phyloP scores from a whole-genome alignment of 2,113 vertebrate genomes.

The Actenoides lindsayi region DNA sequence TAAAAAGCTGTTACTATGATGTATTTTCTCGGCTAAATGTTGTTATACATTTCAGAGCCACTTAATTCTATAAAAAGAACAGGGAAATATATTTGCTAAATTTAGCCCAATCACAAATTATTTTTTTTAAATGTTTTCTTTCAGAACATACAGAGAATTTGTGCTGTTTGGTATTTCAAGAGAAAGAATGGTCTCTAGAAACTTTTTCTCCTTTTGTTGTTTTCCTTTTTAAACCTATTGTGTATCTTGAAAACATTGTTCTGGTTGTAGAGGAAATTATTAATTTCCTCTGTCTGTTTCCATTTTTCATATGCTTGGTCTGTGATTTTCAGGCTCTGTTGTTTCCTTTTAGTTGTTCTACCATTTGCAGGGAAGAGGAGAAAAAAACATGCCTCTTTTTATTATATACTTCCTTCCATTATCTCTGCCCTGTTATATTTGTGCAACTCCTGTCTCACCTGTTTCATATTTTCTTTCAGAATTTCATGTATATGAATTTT shows the following conservation, averaged over 20 bases:
- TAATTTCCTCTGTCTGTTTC: conserved; percentile 63
- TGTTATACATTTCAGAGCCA: not conserved
- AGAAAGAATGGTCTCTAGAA: not conserved
- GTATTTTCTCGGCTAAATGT: not conserved
- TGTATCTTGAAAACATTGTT: conserved; percentile 13
- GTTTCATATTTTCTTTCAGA: not conserved
- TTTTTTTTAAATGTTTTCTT: not conserved
- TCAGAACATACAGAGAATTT: not conserved
- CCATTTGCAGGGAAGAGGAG: not conserved
- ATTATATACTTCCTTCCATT: not conserved
- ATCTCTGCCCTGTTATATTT: not conserved
- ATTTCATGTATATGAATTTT: not conserved
- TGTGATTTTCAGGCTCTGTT: conserved; percentile 41
- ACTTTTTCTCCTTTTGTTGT: not conserved
- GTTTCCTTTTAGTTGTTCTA: not conserved
- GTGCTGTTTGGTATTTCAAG: not conserved
- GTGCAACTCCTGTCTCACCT: not conserved
- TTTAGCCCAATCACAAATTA: not conserved
- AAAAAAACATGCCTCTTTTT: not conserved
- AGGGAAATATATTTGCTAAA: not conserved
- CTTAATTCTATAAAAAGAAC: not conserved
- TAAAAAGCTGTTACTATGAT: not conserved
- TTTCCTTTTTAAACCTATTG: not conserved
- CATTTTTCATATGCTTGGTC: not conserved
- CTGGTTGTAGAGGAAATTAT: conserved; percentile 52